These are phyloP conservation scores for Pseudomyrmex sp. DNA, from an alignment of 1,140 invertebrate genomes.

Conservation along the genomic window DNA sequence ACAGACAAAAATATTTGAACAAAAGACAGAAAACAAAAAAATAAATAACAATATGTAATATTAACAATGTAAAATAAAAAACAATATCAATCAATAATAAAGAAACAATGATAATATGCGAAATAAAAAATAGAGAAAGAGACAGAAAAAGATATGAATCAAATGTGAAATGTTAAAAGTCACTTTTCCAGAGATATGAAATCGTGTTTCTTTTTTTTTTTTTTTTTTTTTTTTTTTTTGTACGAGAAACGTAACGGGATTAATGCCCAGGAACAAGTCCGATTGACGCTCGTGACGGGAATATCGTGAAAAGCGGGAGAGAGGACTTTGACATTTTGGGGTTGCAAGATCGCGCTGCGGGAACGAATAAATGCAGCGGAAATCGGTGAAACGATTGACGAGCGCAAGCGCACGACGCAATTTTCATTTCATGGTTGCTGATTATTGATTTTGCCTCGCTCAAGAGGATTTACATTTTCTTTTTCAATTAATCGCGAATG, in stretches of 20 bases:
- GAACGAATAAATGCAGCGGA: slow-evolving; percentile 22
- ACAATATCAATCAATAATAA: not conserved
- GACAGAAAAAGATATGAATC: no score
- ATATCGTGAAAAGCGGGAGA: slow-evolving; percentile 3
- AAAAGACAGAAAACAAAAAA: no score
- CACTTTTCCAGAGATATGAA: not conserved
- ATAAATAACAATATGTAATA: no score
- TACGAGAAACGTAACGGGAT: slow-evolving; percentile 6
- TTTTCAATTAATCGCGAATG: slow-evolving; percentile 19
- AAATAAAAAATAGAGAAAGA: not conserved
- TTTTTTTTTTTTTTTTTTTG: not conserved
- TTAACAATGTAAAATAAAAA: no score
- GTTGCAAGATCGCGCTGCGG: slow-evolving; percentile 32
- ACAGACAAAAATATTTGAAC: no score
- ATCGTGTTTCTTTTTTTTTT: not conserved
- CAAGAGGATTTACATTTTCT: not conserved
- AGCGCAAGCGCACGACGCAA: slow-evolving; percentile 24
- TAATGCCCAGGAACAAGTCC: slow-evolving; percentile 25
- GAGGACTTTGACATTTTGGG: slow-evolving; percentile 28
- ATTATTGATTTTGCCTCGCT: slow-evolving; percentile 41
- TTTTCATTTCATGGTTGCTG: slow-evolving; percentile 7
- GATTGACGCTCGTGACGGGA: slow-evolving; percentile 36
- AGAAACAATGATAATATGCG: not conserved
- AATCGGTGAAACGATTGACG: slow-evolving; percentile 25
- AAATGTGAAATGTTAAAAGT: not conserved